These are phyloP conservation scores for Leptinotarsa defecta DNA, from an alignment of 1,140 invertebrate species.

Conservation along the genomic window DNA sequence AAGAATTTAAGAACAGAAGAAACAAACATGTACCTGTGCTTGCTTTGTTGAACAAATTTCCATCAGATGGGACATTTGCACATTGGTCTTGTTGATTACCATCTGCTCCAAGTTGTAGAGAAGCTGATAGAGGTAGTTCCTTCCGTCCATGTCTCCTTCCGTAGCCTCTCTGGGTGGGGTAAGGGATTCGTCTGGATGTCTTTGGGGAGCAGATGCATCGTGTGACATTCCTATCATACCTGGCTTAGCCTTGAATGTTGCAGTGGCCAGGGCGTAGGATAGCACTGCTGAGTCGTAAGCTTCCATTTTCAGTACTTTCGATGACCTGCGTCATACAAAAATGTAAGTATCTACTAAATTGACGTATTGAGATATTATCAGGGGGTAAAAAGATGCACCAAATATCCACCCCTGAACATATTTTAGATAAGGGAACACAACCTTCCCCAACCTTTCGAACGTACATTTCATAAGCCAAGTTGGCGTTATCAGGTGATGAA, in stretches of 20 bases:
- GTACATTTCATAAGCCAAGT: no score
- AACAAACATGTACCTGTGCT: slow-evolving; percentile 42
- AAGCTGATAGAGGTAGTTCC: slow-evolving; percentile 44
- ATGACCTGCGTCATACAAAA: slow-evolving; percentile 56
- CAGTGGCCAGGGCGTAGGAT: slow-evolving; percentile 57
- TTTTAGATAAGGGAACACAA: no score
- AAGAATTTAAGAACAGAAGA: no score
- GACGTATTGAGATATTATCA: no score
- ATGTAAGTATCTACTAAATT: no score
- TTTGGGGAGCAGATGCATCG: slow-evolving; percentile 47
- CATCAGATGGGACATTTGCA: slow-evolving; percentile 51
- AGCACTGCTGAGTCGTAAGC: slow-evolving; percentile 58
- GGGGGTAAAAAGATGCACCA: no score
- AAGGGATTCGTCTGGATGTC: slow-evolving; percentile 54
- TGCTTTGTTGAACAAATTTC: slow-evolving; percentile 52
- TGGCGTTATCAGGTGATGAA: no score
- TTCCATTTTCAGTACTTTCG: slow-evolving; percentile 67
- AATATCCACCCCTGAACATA: no score
- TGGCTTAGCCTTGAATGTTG: slow-evolving; percentile 55
- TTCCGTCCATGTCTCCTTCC: slow-evolving; percentile 33
- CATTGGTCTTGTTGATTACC: slow-evolving; percentile 46
- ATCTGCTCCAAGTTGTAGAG: slow-evolving; percentile 49
- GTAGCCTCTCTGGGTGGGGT: slow-evolving; percentile 48
- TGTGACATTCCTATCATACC: slow-evolving; percentile 34
- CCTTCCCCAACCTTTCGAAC: no score